Base-by-base conservation (phyloP, 2,113 vertebrate species). In the Alosa alosa region DNA sequence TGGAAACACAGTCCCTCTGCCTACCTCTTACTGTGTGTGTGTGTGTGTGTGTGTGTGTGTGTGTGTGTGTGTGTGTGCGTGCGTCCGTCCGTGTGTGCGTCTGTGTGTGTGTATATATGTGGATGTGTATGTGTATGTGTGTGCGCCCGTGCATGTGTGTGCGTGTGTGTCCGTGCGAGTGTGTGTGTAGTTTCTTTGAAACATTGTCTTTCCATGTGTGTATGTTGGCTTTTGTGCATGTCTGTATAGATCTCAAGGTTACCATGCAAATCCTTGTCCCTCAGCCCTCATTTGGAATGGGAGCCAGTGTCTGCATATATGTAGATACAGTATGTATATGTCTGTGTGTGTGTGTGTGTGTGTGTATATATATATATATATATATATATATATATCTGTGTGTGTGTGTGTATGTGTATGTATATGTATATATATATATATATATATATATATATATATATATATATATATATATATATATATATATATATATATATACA, bases 301-400 rank as follows among this genome's bases (percentile, higher is more conserved):
- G 47, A 49, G 47, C 7, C 47, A 49, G 47, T 49, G 47, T 49
- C 8, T 49, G 47, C 15, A 17, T 82, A 44, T 82, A 36, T 82
- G 44, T 60, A 0, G 31, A 31, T 31, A 31, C 31, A 31, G 31
- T 60, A 13, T 20, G 44, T 82, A 17, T 46, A 17, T 82, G 81
- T 20, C 4, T 46, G 81, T 82, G 81, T 49, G 81, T 82, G 81
- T 49, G 81, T 49, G 81, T 82, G 18, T 82, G 18, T 82, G 45
- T 82, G 46, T 86, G 50, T 89, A 20, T n/a, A n/a, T n/a, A n/a
- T n/a, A n/a, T n/a, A n/a, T n/a, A n/a, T 90, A 52, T 90, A 17
- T 84, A 18, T 86, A 41, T 83, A 47, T 86, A 85, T 88, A 45
- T 87, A 50, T 86, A 17, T 18, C 6, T 64, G 44, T 68, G 55